A percentile compares a stretch with the other conserved stretches of the same genome.
Conservation (phyloP, 2,888 invertebrate species). For the Pocota personata region DNA sequence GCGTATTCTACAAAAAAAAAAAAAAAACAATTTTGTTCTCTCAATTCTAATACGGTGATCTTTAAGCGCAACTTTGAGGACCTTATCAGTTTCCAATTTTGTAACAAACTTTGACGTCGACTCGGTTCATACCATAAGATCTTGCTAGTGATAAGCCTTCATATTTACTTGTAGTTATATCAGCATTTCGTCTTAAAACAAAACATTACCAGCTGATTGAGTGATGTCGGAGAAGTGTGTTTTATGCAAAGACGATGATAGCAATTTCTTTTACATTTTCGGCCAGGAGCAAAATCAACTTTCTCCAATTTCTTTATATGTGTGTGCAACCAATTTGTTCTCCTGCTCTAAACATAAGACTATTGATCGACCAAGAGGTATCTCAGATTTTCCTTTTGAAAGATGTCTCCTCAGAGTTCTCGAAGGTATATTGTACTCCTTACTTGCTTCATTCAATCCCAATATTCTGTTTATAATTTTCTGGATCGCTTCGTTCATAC, state of each 20-base stretch:
- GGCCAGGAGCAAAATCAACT: background rate
- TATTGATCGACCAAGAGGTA: background rate
- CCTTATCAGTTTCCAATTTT: no score
- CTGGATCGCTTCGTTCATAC: conserved; percentile 1
- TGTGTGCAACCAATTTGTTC: conserved; percentile 13
- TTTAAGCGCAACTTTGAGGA: no score
- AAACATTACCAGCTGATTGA: conserved; percentile 3
- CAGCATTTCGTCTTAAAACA: conserved; percentile 1
- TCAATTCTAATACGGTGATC: no score
- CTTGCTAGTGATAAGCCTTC: conserved; percentile 12
- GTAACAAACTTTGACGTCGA: background rate
- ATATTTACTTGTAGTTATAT: background rate
- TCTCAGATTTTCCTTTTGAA: background rate
- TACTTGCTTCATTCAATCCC: no score
- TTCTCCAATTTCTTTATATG: conserved; percentile 4
- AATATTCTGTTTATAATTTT: no score
- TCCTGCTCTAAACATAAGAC: background rate
- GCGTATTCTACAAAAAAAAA: no score
- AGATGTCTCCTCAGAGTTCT: conserved; percentile 5
- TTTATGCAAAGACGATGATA: background rate
- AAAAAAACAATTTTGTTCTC: no score
- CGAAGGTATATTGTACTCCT: no score
- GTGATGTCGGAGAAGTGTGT: background rate
- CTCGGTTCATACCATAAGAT: background rate
- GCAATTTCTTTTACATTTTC: no score